phyloP scores from a whole-genome alignment of 2,797 vertebrate species.

The Paedocypris micromegethes region DNA sequence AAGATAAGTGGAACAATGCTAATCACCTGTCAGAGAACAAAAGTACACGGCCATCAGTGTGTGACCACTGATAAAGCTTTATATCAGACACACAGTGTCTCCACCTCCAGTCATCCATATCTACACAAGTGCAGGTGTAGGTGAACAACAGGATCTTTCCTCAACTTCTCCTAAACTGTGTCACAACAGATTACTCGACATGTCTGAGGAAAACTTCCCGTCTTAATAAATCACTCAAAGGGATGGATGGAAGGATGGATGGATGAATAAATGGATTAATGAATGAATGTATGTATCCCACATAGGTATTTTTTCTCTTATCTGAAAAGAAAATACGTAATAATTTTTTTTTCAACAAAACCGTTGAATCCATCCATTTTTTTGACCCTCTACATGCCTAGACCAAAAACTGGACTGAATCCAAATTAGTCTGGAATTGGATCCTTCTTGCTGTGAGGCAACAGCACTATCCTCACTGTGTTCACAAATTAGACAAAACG shows the following conservation, averaged over 20 bases:
- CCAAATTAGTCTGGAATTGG: not conserved
- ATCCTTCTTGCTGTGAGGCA: not conserved
- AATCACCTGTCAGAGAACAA: constrained; percentile 43
- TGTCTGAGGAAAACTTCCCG: constrained; percentile 16
- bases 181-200: constrained; percentile 40
- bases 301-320: no score
- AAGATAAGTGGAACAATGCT: constrained; percentile 51
- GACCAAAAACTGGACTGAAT: no score
- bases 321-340: no score
- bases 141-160: constrained; percentile 30
- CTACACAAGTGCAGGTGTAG: constrained; percentile 23
- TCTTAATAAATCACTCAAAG: constrained; percentile 5
- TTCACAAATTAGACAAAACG: constrained; percentile 1
- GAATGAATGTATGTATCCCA: no score
- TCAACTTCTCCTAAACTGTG: constrained; percentile 14
- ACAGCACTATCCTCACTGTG: not conserved
- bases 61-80: constrained; percentile 42
- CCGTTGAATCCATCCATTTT: no score
- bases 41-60: constrained; percentile 35
- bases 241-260: no score
- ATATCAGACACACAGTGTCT: constrained; percentile 37
- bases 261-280: no score
- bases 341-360: no score
- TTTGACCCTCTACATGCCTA: no score
- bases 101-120: constrained; percentile 35